These are phyloP conservation scores for Phaonia tiefii DNA, from an alignment of 2,888 invertebrate species.

Conservation along the genomic window DNA sequence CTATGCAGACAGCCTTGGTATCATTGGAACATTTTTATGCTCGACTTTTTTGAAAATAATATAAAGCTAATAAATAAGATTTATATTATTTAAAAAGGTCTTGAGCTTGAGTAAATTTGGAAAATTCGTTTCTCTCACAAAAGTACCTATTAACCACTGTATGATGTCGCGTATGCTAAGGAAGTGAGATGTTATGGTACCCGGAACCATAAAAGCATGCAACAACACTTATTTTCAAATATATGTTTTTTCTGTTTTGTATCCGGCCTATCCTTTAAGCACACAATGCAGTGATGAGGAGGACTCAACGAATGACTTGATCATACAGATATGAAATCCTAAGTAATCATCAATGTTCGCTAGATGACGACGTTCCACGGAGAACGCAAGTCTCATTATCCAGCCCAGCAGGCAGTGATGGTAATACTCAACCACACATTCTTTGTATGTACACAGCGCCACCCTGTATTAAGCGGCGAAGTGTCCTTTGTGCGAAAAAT, in stretches of 20 bases:
- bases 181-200: background rate
- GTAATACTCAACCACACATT: background rate
- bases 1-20: too few relatives aligned
- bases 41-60: too few relatives aligned
- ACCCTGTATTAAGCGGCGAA: constrained; percentile 32
- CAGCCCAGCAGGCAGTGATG: background rate
- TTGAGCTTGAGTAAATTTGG: too few relatives aligned
- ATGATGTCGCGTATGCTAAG: background rate
- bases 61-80: too few relatives aligned
- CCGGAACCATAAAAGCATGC: constrained; percentile 11
- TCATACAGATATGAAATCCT: constrained; percentile 28
- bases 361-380: constrained; percentile 17
- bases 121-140: too few relatives aligned
- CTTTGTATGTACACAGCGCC: background rate
- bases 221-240: constrained; percentile 1
- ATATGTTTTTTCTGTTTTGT: constrained; percentile 31
- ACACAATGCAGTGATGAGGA: constrained; percentile 6
- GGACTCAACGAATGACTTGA: constrained; percentile 24
- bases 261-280: constrained; percentile 30
- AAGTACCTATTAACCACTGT: too few relatives aligned
- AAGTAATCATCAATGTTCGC: background rate
- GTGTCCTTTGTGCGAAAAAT: constrained; percentile 32
- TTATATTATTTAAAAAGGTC: too few relatives aligned
- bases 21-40: too few relatives aligned
- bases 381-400: constrained; percentile 14